Evolutionary conservation across 2,888 invertebrate species (phyloP), one percentile per base, ranked within the genome.

Genomic region (Lycocerus yunnanus): DNA sequence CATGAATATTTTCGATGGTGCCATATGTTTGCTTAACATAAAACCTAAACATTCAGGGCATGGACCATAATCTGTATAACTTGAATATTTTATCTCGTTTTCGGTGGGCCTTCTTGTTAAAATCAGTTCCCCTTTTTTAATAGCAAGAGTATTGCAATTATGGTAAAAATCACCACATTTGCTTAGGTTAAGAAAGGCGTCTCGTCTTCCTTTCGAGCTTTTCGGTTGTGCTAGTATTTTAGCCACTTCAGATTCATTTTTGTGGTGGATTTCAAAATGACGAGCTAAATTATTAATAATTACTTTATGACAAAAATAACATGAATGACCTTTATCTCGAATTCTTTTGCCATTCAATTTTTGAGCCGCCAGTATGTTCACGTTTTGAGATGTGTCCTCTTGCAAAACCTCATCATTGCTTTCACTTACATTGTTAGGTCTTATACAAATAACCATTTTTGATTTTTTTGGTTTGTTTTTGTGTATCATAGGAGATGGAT

Each of bases 211-310:
- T 16, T 10, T 43, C 14, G 58, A 58, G 9, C 14, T 15, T 58
- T 71, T 71, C 1, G 66, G 66, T 9, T 21, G 15, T 24, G 66
- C 66, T 58, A 66, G n/a, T 14, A 71, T 71, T 58, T n/a, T n/a
- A n/a, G n/a, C 14, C 16, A 71, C 59, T 60, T 73, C 69, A 14
- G 18, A 15, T 60, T 69, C 65, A 58, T 18, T 58, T 14, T 13
- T 10, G 16, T 73, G 73, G 6, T 18, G 13, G 16, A n/a, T 1
- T 59, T 73, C 70, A 27, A 73, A 70, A 66, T 73, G 73, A 11
- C 73, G 16, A 20, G 69, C 66, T 15, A 69, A 15, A 20, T 73
- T 70, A 13, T 68, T 72, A n/a, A 14, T 18, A 6, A 68, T 14
- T 2, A 66, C 11, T 60, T 67, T 59, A 15, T 67, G 15, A 15